These are phyloP conservation scores for Caenorhabditis inopinata DNA, from an alignment of 1,140 invertebrate species.

Conservation along the genomic window DNA sequence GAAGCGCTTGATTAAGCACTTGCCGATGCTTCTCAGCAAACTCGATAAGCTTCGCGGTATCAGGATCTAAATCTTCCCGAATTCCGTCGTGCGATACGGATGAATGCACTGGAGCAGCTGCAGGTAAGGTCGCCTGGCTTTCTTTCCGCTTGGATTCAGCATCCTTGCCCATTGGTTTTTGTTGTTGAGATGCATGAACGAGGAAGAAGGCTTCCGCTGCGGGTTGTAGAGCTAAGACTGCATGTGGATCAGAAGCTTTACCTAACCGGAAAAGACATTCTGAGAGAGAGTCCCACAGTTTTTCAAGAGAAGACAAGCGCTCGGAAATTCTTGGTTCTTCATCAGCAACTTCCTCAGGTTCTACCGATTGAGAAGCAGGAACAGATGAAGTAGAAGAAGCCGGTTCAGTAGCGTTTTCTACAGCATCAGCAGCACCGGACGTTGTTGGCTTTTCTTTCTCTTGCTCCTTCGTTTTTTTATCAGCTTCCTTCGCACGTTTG, in stretches of 20 bases:
- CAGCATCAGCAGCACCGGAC: not conserved
- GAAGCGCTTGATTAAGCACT: slow-evolving; percentile 86
- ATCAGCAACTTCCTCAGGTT: not conserved
- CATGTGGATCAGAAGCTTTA: slow-evolving; percentile 85
- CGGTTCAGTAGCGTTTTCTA: not conserved
- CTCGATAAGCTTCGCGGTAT: slow-evolving; percentile 54
- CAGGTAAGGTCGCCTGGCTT: not conserved
- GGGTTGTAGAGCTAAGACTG: slow-evolving; percentile 85
- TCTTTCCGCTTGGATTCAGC: slow-evolving; percentile 67
- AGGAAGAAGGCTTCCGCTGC: slow-evolving; percentile 75
- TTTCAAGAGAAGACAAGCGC: slow-evolving; percentile 12
- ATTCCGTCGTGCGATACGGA: slow-evolving; percentile 73
- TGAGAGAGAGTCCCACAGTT: slow-evolving; percentile 80
- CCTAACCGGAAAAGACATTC: slow-evolving; percentile 80
- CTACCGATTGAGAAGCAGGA: not conserved
- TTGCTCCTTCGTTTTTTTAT: slow-evolving; percentile 34
- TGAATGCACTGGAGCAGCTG: slow-evolving; percentile 61
- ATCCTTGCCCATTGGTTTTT: slow-evolving; percentile 53
- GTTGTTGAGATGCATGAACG: slow-evolving; percentile 51
- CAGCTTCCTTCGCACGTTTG: not conserved
- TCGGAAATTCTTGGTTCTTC: slow-evolving; percentile 9
- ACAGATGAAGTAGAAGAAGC: not conserved
- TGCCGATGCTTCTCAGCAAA: slow-evolving; percentile 79
- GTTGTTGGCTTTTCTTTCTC: slow-evolving; percentile 1
- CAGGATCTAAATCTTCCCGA: slow-evolving; percentile 71